A percentile compares a stretch with the other conserved stretches of the same genome.
These are phyloP conservation scores for Chitala chitala DNA, from an alignment of 2,113 vertebrate genomes.

Conservation along the genomic window DNA sequence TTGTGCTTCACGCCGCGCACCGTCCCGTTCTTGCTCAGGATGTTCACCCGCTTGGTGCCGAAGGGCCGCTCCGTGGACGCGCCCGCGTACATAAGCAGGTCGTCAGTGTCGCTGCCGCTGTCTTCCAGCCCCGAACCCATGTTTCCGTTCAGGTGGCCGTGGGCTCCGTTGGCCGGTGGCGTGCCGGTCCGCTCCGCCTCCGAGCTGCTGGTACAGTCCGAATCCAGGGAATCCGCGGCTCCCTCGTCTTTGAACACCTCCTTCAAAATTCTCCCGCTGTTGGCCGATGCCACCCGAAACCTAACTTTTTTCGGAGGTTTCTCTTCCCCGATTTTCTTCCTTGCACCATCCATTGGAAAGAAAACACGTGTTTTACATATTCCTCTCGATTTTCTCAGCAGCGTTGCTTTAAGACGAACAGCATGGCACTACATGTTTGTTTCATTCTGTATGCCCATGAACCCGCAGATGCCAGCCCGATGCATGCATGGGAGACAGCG, in stretches of 20 bases:
- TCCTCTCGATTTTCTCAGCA: slow-evolving; percentile 39
- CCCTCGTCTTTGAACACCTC: slow-evolving; percentile 84
- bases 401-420: neutral
- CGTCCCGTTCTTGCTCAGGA: slow-evolving; percentile 96
- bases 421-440: slow-evolving; percentile 23
- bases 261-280: slow-evolving; percentile 83
- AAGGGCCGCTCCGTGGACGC: slow-evolving; percentile 74
- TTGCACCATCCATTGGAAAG: slow-evolving; percentile 59
- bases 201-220: slow-evolving; percentile 69
- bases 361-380: slow-evolving; percentile 56
- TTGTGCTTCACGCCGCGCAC: slow-evolving; percentile 93
- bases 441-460: slow-evolving; percentile 30
- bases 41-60: slow-evolving; percentile 82
- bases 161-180: slow-evolving; percentile 62
- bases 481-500: slow-evolving; percentile 55
- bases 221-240: slow-evolving; percentile 70
- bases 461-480: slow-evolving; percentile 34
- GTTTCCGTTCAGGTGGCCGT: slow-evolving; percentile 72
- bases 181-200: slow-evolving; percentile 65
- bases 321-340: slow-evolving; percentile 52
- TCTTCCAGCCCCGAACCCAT: slow-evolving; percentile 54
- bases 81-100: slow-evolving; percentile 74
- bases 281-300: slow-evolving; percentile 86
- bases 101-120: slow-evolving; percentile 70
- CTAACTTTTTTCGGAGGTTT: slow-evolving; percentile 72